phyloP scores from a whole-genome alignment of 1,140 invertebrate genomes.

The Drosophila kanapiae region DNA sequence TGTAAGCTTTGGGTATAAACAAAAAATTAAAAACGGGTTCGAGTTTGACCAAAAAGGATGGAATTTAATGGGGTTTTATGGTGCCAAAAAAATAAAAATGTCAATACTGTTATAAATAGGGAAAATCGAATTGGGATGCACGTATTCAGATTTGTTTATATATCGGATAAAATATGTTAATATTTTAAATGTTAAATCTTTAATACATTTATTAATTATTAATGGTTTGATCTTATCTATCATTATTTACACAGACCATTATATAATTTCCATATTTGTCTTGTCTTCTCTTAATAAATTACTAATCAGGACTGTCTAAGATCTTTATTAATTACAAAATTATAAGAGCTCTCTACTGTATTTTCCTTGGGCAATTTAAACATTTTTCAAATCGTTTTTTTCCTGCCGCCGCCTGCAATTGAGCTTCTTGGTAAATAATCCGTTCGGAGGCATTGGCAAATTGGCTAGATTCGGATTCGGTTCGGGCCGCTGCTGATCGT shows the following conservation, averaged over 20 bases:
- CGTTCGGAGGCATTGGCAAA: conserved; percentile 57
- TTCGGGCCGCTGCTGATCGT: conserved; percentile 41
- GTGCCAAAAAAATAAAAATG: not conserved
- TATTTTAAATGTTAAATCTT: too few relatives aligned
- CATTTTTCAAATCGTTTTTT: conserved; percentile 23
- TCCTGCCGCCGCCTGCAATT: conserved; percentile 24
- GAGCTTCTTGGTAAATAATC: conserved; percentile 39
- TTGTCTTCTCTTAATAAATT: not conserved
- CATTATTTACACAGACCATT: too few relatives aligned
- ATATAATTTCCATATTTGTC: not conserved
- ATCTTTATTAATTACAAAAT: conserved; percentile 22
- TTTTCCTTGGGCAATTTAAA: conserved; percentile 15
- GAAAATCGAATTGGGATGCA: not conserved
- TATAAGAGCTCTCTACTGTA: not conserved
- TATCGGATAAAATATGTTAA: too few relatives aligned
- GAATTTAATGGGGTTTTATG: not conserved
- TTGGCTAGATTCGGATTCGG: conserved; percentile 36
- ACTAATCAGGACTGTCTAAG: not conserved
- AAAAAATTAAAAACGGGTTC: conserved; percentile 68
- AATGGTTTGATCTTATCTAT: too few relatives aligned
- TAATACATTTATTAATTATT: too few relatives aligned
- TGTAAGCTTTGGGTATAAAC: conserved; percentile 75
- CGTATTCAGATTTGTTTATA: not conserved
- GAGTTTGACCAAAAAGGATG: not conserved
- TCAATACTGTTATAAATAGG: not conserved